Percentiles rank a stretch among this genome's conserved stretches.
phyloP scores from a whole-genome alignment of 2,797 vertebrate genomes.

The Triplophysa bombifrons region DNA sequence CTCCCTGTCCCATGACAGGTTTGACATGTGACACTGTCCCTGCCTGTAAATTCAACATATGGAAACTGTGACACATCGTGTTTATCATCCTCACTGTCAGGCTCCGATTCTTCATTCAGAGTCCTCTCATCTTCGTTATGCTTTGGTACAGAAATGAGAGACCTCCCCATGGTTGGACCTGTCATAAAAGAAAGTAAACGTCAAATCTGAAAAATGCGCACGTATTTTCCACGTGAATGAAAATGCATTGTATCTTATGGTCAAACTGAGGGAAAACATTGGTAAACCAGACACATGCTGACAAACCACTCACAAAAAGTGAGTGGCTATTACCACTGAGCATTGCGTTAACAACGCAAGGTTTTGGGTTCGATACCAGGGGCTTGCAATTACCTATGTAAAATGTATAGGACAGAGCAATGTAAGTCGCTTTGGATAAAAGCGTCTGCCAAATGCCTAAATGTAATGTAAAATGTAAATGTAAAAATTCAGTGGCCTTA shows the following conservation, averaged over 20 bases:
- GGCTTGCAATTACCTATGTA: too few species aligned
- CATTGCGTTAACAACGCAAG: too few species aligned
- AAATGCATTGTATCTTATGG: not conserved
- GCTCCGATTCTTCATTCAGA: conserved; percentile 72
- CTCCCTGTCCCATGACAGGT: conserved; percentile 96
- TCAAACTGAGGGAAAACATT: not conserved
- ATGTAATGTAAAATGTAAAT: too few species aligned
- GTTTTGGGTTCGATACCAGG: too few species aligned
- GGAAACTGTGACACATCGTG: conserved; percentile 93
- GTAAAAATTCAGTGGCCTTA: not conserved
- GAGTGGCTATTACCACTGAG: too few species aligned
- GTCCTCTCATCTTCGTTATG: conserved; percentile 77
- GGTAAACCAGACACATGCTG: not conserved
- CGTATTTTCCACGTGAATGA: not conserved
- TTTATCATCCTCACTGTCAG: conserved; percentile 68
- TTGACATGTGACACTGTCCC: conserved; percentile 94
- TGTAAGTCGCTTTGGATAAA: too few species aligned
- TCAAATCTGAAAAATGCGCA: not conserved
- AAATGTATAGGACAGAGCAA: too few species aligned
- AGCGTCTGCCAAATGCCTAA: too few species aligned
- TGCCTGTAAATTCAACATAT: conserved; percentile 93
- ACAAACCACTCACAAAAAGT: too few species aligned
- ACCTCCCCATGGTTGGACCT: conserved; percentile 86
- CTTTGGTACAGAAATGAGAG: conserved; percentile 83
- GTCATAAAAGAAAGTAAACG: conserved; percentile 34